A percentile compares a stretch with the other conserved stretches of the same genome.
Conservation (phyloP, 2,113 vertebrate species). For the Pyrgilauda ruficollis region DNA sequence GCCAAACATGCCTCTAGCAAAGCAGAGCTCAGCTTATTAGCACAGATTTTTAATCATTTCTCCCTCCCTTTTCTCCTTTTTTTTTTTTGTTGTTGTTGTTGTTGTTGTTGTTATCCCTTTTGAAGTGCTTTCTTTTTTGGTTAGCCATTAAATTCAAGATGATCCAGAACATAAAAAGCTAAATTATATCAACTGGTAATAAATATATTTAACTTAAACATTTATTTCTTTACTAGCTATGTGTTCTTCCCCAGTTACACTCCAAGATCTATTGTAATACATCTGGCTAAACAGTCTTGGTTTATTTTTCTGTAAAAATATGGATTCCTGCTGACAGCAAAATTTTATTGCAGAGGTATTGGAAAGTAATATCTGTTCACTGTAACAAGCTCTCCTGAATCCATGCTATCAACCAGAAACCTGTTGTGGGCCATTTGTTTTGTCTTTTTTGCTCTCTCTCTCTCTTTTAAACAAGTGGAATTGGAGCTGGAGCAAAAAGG, state of each 20-base stretch:
- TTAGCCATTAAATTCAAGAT: neutral
- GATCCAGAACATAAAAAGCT: neutral
- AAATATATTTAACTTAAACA: neutral
- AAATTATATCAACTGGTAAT: neutral
- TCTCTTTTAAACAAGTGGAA: neutral
- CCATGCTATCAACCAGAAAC: neutral
- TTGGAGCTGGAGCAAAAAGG: neutral
- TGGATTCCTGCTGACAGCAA: slow-evolving; percentile 3
- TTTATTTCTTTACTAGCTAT: neutral
- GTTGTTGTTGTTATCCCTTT: neutral
- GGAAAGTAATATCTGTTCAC: neutral
- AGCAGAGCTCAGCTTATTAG: slow-evolving; percentile 12
- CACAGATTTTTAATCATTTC: neutral
- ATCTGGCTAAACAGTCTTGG: slow-evolving; percentile 5
- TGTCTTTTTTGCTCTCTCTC: neutral
- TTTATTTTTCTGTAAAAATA: slow-evolving; percentile 45
- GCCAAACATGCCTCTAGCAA: neutral
- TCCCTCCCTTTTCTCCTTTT: neutral
- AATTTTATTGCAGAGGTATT: slow-evolving; percentile 10
- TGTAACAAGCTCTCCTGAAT: slow-evolving; percentile 9
- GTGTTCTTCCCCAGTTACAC: neutral
- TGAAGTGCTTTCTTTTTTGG: neutral
- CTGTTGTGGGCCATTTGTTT: slow-evolving; percentile 2
- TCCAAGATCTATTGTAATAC: slow-evolving; percentile 11
- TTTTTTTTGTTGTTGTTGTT: neutral